Conservation (phyloP, 2,113 vertebrate species). For the Xenopus tropicalis region UCB_Xtro_10.0 CM004444.2:25968001-25968500, state of each 20-base stretch:
- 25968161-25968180: too few species aligned
- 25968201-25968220: background rate
- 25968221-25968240: background rate
- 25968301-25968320: background rate
- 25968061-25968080: constrained; percentile 21
- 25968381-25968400: background rate
- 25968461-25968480: too few species aligned
- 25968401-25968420: too few species aligned
- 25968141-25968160: background rate
- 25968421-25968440: too few species aligned
- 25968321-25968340: background rate
- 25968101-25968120: background rate
- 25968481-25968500: too few species aligned
- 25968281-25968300: background rate
- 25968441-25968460: too few species aligned
- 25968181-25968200: background rate
- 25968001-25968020: constrained; percentile 40
- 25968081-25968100: constrained; percentile 6
- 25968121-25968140: background rate
- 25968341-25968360: background rate
- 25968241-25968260: background rate
- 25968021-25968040: constrained; percentile 24
- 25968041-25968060: constrained; percentile 29
- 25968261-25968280: background rate
- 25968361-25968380: background rate